phyloP scores from a whole-genome alignment of 2,113 vertebrate species.

The Hydrochoerus hydrochaeris region DNA sequence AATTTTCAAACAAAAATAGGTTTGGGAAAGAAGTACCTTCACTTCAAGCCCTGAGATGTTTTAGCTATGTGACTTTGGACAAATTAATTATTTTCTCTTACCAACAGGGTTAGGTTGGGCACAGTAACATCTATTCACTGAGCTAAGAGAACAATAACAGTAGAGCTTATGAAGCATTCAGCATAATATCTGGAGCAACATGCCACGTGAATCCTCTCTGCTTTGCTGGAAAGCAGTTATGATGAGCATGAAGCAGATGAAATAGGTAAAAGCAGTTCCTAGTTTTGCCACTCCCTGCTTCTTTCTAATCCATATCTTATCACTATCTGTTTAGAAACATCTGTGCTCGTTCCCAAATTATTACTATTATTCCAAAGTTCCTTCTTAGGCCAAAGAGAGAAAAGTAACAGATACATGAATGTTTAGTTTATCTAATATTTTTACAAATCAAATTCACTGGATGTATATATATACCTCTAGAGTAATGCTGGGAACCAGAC shows the following conservation, averaged over 20 bases:
- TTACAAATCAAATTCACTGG: background rate
- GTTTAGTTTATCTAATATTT: background rate
- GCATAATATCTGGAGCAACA: background rate
- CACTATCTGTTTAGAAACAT: background rate
- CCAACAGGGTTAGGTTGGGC: background rate
- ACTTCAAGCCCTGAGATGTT: background rate
- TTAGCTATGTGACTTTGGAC: background rate
- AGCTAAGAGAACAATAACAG: background rate
- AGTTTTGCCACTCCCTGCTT: background rate
- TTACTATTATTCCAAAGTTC: background rate
- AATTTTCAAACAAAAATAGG: constrained; percentile 10
- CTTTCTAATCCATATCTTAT: background rate
- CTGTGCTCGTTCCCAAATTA: background rate
- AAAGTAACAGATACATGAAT: background rate
- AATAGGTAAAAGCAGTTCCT: background rate
- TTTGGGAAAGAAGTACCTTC: constrained; percentile 11
- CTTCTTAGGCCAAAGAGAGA: background rate
- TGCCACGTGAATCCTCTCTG: background rate
- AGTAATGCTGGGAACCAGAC: background rate
- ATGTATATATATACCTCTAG: rapidly evolving
- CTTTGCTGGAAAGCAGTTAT: background rate
- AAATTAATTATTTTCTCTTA: background rate
- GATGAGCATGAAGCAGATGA: background rate
- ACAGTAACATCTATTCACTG: background rate
- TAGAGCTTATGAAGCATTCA: background rate